These are phyloP conservation scores for Premnoplex brunnescens DNA, from an alignment of 2,797 vertebrate species.

Conservation along the genomic window DNA sequence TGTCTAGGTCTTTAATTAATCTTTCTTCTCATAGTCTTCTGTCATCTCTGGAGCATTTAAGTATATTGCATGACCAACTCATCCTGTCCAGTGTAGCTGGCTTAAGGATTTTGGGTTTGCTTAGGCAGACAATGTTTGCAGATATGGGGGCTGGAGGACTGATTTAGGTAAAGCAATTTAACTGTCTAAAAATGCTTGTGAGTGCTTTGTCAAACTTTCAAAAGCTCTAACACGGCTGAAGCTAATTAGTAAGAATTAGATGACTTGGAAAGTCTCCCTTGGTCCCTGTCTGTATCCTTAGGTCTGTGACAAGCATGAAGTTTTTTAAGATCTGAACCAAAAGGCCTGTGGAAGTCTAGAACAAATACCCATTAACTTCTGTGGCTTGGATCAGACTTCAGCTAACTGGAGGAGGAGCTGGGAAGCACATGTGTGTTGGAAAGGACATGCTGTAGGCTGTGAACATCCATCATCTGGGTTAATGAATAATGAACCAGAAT, in stretches of 20 bases:
- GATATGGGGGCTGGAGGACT: background rate
- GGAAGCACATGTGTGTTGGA: background rate
- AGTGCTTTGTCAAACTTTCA: background rate
- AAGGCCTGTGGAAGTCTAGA: background rate
- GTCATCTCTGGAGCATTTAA: background rate
- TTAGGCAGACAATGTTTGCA: background rate
- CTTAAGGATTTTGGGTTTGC: background rate
- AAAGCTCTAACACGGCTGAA: background rate
- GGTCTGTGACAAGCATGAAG: background rate
- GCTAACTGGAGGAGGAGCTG: background rate
- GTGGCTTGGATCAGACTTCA: background rate
- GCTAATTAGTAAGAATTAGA: background rate
- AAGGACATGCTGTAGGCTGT: background rate
- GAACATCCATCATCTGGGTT: background rate
- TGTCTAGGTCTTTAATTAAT: slow-evolving; percentile 1
- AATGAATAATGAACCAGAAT: background rate
- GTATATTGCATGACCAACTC: background rate
- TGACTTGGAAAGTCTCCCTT: background rate
- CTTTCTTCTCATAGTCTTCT: background rate
- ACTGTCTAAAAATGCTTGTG: background rate
- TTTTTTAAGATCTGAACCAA: background rate
- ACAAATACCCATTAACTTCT: background rate
- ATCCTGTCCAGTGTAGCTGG: background rate
- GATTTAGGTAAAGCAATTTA: background rate
- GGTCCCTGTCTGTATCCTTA: background rate